These are phyloP conservation scores for Rhyzopertha dominica DNA, from an alignment of 1,140 invertebrate species.

Conservation along the genomic window DNA sequence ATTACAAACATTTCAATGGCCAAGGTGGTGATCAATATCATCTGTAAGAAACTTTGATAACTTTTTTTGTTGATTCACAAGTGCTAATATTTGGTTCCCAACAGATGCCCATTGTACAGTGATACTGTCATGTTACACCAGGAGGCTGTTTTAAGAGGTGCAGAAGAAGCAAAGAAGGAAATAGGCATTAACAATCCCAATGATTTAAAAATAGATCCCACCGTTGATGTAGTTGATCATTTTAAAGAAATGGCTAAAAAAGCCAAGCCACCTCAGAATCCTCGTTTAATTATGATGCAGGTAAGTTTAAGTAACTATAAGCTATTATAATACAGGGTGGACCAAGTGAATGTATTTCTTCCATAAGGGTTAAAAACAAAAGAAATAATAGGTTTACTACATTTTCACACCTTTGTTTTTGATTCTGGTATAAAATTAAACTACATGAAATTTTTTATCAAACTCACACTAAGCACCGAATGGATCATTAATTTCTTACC, in stretches of 20 bases:
- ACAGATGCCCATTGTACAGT: slow-evolving; percentile 35
- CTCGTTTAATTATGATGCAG: slow-evolving; percentile 1
- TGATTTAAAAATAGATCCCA: slow-evolving; percentile 37
- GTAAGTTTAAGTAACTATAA: slow-evolving; percentile 1
- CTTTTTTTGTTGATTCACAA: slow-evolving; percentile 11
- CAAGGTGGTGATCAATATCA: slow-evolving; percentile 38
- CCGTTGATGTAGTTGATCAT: slow-evolving; percentile 18
- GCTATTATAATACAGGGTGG: slow-evolving; percentile 5
- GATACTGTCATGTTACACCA: slow-evolving; percentile 27
- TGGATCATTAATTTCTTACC: no score
- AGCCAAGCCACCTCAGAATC: neutral
- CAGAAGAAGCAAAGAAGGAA: slow-evolving; percentile 31
- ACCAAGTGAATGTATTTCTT: no score
- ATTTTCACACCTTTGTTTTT: no score
- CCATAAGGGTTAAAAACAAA: no score
- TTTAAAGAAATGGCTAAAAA: slow-evolving; percentile 16
- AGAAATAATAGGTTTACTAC: no score
- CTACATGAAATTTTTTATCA: no score
- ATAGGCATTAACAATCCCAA: slow-evolving; percentile 24
- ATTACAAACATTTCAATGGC: slow-evolving; percentile 59
- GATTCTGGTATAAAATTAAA: no score
- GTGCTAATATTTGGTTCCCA: slow-evolving; percentile 12
- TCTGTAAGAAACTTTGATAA: slow-evolving; percentile 24
- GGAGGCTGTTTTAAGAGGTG: slow-evolving; percentile 27
- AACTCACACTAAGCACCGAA: no score